Percentiles rank a stretch among this genome's conserved stretches.
These are phyloP conservation scores for Abrostola triplasia DNA, from an alignment of 2,888 invertebrate genomes.

Conservation along the genomic window DNA sequence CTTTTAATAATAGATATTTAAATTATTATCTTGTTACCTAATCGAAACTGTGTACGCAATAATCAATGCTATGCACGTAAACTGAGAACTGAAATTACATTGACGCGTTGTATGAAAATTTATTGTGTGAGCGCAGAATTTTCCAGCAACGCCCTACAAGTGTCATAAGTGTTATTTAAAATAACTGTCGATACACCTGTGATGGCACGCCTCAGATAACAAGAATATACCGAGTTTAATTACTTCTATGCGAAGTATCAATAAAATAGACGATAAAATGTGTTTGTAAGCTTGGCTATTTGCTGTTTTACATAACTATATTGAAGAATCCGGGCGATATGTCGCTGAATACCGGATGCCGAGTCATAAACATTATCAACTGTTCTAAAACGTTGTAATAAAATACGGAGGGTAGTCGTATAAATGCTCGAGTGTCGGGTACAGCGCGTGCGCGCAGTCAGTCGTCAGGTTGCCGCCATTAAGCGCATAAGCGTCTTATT, in stretches of 20 bases:
- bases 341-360: constrained; percentile 66
- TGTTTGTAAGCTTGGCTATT: constrained; percentile 56
- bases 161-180: constrained; percentile 43
- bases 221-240: constrained; percentile 53
- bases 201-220: constrained; percentile 56
- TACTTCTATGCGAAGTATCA: constrained; percentile 54
- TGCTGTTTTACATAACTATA: constrained; percentile 60
- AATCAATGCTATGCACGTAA: not conserved
- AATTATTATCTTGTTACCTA: not conserved
- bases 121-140: constrained; percentile 17
- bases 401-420: constrained; percentile 71
- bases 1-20: not conserved
- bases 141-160: constrained; percentile 44
- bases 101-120: not conserved
- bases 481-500: constrained; percentile 56
- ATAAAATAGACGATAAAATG: constrained; percentile 58
- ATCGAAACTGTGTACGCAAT: not conserved
- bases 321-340: constrained; percentile 59
- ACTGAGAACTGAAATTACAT: not conserved
- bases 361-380: constrained; percentile 69
- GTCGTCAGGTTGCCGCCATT: constrained; percentile 62
- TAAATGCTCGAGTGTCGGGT: constrained; percentile 68
- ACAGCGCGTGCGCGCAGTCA: constrained; percentile 72
- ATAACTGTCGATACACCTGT: constrained; percentile 50
- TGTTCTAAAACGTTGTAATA: constrained; percentile 66